phyloP scores from a whole-genome alignment of 1,140 invertebrate species.

The Eubasilissa regina region DNA sequence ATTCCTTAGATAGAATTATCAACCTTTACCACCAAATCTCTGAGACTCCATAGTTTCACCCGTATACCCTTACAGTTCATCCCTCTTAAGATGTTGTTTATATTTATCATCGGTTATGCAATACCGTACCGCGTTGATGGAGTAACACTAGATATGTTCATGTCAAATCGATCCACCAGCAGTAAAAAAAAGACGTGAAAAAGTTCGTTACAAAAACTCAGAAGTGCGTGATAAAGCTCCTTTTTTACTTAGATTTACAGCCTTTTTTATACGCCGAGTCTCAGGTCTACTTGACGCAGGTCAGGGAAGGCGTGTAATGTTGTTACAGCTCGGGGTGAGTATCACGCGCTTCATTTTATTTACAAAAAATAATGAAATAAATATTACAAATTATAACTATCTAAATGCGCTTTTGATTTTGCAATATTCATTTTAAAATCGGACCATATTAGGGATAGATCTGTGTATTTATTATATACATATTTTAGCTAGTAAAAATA shows the following conservation, averaged over 20 bases:
- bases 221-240: conserved; percentile 54
- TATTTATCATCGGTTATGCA: conserved; percentile 20
- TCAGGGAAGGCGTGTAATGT: neutral
- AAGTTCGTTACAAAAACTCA: conserved; percentile 53
- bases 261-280: conserved; percentile 30
- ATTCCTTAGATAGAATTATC: too few species aligned
- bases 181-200: conserved; percentile 50
- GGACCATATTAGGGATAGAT: too few species aligned
- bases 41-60: too few species aligned
- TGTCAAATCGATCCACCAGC: conserved; percentile 51
- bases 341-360: too few species aligned
- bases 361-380: too few species aligned
- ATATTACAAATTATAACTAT: too few species aligned
- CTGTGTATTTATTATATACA: too few species aligned
- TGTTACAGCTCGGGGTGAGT: neutral
- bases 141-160: conserved; percentile 52
- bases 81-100: neutral
- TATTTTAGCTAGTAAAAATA: too few species aligned
- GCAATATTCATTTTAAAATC: too few species aligned
- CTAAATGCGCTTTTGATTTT: too few species aligned
- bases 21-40: too few species aligned
- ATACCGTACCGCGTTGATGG: conserved; percentile 12
- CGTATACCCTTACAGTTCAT: too few species aligned
- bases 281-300: neutral
- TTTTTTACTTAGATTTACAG: conserved; percentile 47